Evolutionary conservation across 2,113 vertebrate genomes (phyloP), one percentile per base, ranked within the genome.

Genomic region (Gambusia holbrooki): DNA sequence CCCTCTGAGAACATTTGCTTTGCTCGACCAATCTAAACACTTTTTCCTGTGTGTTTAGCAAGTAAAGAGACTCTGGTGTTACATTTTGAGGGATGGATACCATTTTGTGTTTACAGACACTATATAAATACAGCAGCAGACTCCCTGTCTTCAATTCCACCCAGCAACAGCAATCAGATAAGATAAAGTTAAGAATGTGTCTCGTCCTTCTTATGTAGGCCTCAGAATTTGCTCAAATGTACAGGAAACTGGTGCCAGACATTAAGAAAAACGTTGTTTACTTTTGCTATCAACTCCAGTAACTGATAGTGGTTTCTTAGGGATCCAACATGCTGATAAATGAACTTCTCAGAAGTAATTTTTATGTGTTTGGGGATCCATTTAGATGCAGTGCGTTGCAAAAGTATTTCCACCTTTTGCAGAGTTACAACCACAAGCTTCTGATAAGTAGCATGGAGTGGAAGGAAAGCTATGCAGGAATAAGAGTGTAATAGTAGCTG

Each of bases 141-240:
- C 84, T 84, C 87, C 87, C 79, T 86, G 87, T 83, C 81, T 86
- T 77, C 69, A 80, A 78, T 78, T 89, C 74, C 77, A 75, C 73
- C 71, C 76, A 84, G 48, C 48, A 61, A 60, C 71, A 76, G 64
- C 62, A 72, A 65, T 77, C 66, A 78, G 85, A 84, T 85, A 77
- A 83, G 82, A 76, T 71, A 75, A 70, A 62, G 76, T 72, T 70
- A 69, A 2, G 73, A 73, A 73, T 48, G 69, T 86, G 78, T 84
- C 33, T 74, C 73, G 73, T 85, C 63, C 62, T 45, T 70, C 63
- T 89, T 83, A 68, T 70, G 66, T 82, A 90, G 86, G 54, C 67
- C 64, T 81, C 67, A 88, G 77, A 69, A 15, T 90, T 79, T 80
- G 84, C 80, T 79, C 51, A 70, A n/a, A 66, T 63, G 66, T 69